Percentiles rank a stretch among this genome's conserved stretches.
Evolutionary conservation across 2,113 vertebrate genomes (phyloP).

Genomic region (Hiodon tergisus): DNA sequence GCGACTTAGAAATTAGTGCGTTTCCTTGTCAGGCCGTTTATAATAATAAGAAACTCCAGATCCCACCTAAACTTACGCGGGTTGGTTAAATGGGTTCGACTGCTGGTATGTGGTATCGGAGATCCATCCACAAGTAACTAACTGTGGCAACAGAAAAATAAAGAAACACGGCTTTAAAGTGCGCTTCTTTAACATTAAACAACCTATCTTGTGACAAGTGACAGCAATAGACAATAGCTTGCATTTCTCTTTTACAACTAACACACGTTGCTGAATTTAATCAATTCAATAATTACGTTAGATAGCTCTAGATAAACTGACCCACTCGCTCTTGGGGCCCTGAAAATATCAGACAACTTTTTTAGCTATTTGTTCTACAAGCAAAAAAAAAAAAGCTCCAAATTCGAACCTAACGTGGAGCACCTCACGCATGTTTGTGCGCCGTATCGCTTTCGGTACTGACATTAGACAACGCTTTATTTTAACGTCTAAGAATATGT

Average conservation of each 20-base stretch:
- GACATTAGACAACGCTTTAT: background rate
- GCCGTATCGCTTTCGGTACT: background rate
- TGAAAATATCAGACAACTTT: no score
- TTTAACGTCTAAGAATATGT: background rate
- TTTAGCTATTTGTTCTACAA: no score
- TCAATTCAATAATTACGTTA: no score
- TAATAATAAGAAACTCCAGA: no score
- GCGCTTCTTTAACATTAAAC: background rate
- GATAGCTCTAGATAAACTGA: no score
- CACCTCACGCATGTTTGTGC: no score
- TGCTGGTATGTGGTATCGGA: no score
- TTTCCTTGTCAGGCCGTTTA: no score
- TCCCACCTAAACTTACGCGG: no score
- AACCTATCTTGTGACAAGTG: background rate
- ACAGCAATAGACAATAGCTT: background rate
- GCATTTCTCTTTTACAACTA: background rate
- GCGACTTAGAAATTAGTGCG: no score
- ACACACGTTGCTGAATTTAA: background rate
- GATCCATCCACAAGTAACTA: background rate
- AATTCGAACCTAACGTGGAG: background rate
- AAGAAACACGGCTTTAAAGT: background rate
- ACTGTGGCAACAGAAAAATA: background rate
- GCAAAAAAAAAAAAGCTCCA: background rate
- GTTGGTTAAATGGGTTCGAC: no score
- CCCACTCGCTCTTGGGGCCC: no score